Percentiles rank a stretch among this genome's conserved stretches.
Evolutionary conservation across 2,888 invertebrate species (phyloP).

Genomic region (Drosophila histrio): DNA sequence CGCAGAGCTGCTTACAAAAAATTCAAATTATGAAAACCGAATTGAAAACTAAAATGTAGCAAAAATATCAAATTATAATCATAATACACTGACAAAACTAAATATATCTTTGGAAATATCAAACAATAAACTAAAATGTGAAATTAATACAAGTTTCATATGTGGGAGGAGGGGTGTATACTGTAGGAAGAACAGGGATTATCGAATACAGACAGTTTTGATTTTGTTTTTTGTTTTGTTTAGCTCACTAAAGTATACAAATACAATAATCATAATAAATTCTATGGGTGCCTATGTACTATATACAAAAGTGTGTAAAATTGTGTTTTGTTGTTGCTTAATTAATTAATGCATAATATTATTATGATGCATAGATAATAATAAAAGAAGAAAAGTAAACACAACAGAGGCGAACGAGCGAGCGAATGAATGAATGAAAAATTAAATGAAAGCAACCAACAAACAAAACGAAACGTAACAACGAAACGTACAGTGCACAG

Average conservation of each 20-base stretch:
- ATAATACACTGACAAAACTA: conserved; percentile 54
- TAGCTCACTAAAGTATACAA: conserved; percentile 12
- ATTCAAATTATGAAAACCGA: conserved; percentile 29
- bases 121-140: conserved; percentile 66
- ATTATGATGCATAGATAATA: conserved; percentile 6
- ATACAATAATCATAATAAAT: conserved; percentile 28
- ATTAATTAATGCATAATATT: conserved; percentile 13
- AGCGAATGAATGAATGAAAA: conserved; percentile 18
- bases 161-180: conserved; percentile 8
- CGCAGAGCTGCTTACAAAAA: conserved; percentile 41
- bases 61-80: neutral
- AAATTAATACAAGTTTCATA: conserved; percentile 31
- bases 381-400: conserved; percentile 16
- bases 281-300: conserved; percentile 29
- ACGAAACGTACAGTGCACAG: conserved; percentile 41
- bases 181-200: conserved; percentile 37
- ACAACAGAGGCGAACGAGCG: conserved; percentile 36
- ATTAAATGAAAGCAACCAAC: conserved; percentile 27
- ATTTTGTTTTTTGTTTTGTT: conserved; percentile 13
- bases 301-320: conserved; percentile 38
- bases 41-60: conserved; percentile 44
- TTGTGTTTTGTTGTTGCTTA: conserved; percentile 22
- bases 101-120: conserved; percentile 77
- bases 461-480: conserved; percentile 46
- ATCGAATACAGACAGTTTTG: conserved; percentile 37